phyloP scores from a whole-genome alignment of 2,113 vertebrate genomes.

The Falcunculus frontatus region DNA sequence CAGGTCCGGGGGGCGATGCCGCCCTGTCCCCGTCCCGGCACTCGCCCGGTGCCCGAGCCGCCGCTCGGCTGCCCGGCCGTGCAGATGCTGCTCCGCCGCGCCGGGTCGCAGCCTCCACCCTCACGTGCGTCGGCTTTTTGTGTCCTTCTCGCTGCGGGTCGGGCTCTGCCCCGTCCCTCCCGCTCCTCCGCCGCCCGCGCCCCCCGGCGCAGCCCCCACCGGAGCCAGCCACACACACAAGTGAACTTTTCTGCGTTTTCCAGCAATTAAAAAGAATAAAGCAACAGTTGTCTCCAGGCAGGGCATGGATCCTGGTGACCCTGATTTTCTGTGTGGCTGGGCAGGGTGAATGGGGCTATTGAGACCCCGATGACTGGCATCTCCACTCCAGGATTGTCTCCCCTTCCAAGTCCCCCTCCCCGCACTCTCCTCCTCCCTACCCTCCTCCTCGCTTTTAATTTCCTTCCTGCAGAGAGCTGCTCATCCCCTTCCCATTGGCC shows the following conservation, averaged over 20 bases:
- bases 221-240: constrained; percentile 51
- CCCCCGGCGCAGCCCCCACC: constrained; percentile 9
- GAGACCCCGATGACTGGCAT: constrained; percentile 65
- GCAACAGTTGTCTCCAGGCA: constrained; percentile 66
- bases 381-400: constrained; percentile 61
- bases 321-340: constrained; percentile 75
- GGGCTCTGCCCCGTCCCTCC: neutral
- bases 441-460: constrained; percentile 58
- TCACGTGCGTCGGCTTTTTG: neutral
- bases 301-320: constrained; percentile 62
- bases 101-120: neutral
- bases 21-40: rapidly evolving
- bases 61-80: neutral
- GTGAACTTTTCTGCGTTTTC: constrained; percentile 61
- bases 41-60: rapidly evolving
- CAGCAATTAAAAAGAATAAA: constrained; percentile 68
- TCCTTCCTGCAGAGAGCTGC: constrained; percentile 60
- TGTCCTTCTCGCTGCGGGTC: neutral
- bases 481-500: constrained; percentile 63
- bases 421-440: constrained; percentile 27
- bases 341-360: constrained; percentile 70
- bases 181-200: neutral
- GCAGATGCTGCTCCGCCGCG: neutral
- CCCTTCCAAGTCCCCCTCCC: constrained; percentile 52
- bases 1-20: rapidly evolving